Evolutionary conservation across 2,797 vertebrate genomes (phyloP), one percentile per base, ranked within the genome.

Genomic region (Meriones psammophilus): DNA sequence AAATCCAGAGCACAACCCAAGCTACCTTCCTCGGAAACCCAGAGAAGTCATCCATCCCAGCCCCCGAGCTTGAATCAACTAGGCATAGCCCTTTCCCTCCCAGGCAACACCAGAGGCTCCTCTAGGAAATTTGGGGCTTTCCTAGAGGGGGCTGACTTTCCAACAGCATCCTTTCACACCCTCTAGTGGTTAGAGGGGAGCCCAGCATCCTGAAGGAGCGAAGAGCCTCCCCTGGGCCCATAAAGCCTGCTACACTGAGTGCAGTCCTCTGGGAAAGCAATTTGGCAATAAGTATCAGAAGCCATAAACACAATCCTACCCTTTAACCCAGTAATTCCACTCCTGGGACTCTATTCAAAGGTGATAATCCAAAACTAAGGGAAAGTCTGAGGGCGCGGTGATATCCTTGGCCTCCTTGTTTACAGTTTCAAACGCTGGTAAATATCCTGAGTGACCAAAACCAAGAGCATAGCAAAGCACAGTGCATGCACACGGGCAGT

Each of bases 141-240:
- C 91, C 76, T 96, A 71, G 56, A 89, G 95, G 94, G 96, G 96
- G 76, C 60, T 46, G 60, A 62, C 46, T 94, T 83, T 39, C 76
- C n/a, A 98, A 97, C 94, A 76, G 91, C 95, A 98, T 96, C 98
- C 98, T 97, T 97, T 97, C 97, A 97, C 97, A 96, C 98, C 98
- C 98, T 98, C 98, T 98, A 98, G 97, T 98, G 98, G 98, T 83
- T 98, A 97, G 97, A 97, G 92, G 86, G 95, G 79, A 97, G 96
- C 97, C 58, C 96, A 96, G 97, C 98, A 96, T 87, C 95, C 90
- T 92, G 20, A 89, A 97, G 93, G 78, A 98, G 96, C 18, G 7
- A 58, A 36, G 83, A 22, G 77, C 92, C 71, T 97, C 94, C 94
- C 95, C 91, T 74, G 96, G 95, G 94, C 94, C 95, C 91, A 95